A percentile compares a stretch with the other conserved stretches of the same genome.
phyloP scores from a whole-genome alignment of 2,113 vertebrate genomes.

The Ceratotherium simum region DNA sequence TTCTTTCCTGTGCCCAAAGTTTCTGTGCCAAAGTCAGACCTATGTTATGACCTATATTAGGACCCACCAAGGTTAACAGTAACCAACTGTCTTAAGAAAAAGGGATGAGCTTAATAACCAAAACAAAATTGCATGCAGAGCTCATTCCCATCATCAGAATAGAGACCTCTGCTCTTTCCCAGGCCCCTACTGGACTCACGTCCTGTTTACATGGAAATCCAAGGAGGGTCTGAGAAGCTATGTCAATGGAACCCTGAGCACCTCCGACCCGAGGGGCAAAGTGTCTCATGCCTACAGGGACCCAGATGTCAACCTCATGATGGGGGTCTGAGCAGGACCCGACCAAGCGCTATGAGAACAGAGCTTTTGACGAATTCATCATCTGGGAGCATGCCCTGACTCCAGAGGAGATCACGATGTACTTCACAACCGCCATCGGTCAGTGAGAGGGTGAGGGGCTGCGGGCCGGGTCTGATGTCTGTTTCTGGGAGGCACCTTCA shows the following conservation, averaged over 20 bases:
- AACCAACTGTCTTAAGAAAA: rapidly evolving
- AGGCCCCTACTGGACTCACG: slow-evolving; percentile 94
- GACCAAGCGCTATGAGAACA: slow-evolving; percentile 84
- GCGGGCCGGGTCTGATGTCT: neutral
- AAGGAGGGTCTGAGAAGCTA: slow-evolving; percentile 93
- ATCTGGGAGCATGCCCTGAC: slow-evolving; percentile 94
- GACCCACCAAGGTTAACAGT: neutral
- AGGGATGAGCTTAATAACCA: neutral
- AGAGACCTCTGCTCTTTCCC: neutral
- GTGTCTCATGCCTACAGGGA: slow-evolving; percentile 89
- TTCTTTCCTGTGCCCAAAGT: neutral
- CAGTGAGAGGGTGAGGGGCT: slow-evolving; percentile 6
- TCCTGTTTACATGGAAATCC: slow-evolving; percentile 94
- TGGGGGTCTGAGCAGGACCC: slow-evolving; percentile 85
- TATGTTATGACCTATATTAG: rapidly evolving
- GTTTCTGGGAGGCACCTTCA: neutral
- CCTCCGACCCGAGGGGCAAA: slow-evolving; percentile 84
- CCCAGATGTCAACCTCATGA: slow-evolving; percentile 85
- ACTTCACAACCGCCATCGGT: slow-evolving; percentile 93
- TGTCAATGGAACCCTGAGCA: slow-evolving; percentile 91
- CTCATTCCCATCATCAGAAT: rapidly evolving
- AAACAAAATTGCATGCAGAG: rapidly evolving
- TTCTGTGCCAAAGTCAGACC: neutral
- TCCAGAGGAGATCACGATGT: slow-evolving; percentile 87
- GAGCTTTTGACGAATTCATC: slow-evolving; percentile 94